Evolutionary conservation across 1,140 invertebrate species (phyloP), one percentile per base, ranked within the genome.

Genomic region (Meloidogyne exigua): DNA sequence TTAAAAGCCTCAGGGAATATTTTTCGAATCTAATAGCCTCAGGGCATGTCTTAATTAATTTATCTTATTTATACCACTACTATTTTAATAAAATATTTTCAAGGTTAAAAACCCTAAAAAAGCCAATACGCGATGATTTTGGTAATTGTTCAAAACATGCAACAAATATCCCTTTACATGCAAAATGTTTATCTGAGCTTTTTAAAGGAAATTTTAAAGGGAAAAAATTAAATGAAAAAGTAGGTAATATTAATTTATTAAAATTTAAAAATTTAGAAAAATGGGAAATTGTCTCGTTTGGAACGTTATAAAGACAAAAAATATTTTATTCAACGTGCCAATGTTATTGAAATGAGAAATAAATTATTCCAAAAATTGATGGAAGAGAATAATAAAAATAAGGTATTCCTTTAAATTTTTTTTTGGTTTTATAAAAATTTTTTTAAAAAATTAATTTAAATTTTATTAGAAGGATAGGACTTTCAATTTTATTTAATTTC

Each of bases 201-300:
- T 65, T 81, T 23, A 78, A 80, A 63, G 78, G 69, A n/a, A 63
- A 79, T 36, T 57, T 79, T 21, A 79, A 69, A 42, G 76, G 77
- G 0, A 15, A 39, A n/a, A 74, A 71, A 10, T 21, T 36, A n/a
- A 42, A 39, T 57, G 21, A 75, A 44, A 21, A 39, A 49, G 65
- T 26, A 18, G 9, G 25, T 0, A n/a, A n/a, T 25, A 0, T 1
- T 26, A 44, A 36, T 23, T 12, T 18, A 12, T 9, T n/a, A 21
- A 57, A 57, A n/a, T 1, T 1, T 21, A 39, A 39, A 39, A 39
- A 68, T 72, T 66, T 9, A 75, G 74, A 26, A 32, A 28, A 75
- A 75, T 11, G 23, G 69, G 4, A 73, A 44, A 44, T 28, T 64
- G 21, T 23, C 32, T 36, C 42, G 71, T 3, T 73, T 73, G 23